phyloP scores from a whole-genome alignment of 2,113 vertebrate species.

The Phalacrocorax carbo region DNA sequence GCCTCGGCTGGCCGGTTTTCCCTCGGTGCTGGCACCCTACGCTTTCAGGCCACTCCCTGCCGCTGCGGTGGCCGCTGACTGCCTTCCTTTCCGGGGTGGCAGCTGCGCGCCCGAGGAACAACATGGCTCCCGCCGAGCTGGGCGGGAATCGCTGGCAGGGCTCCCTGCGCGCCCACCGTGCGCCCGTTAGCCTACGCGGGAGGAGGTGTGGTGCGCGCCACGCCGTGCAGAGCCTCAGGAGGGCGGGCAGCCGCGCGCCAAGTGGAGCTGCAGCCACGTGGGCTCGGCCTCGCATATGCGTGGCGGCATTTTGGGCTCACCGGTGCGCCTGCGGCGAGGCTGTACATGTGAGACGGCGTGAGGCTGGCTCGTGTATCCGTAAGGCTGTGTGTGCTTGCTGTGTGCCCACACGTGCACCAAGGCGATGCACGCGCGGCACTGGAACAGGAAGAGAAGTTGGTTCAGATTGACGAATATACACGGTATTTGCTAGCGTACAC shows the following conservation, averaged over 20 bases:
- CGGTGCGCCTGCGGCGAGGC: accelerated
- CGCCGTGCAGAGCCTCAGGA: accelerated
- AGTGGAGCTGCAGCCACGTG: neutral
- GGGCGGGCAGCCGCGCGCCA: neutral
- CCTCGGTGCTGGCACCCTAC: neutral
- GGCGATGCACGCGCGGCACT: accelerated
- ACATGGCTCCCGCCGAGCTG: neutral
- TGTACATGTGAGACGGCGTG: accelerated
- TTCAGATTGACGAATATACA: neutral
- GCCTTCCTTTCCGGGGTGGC: no score
- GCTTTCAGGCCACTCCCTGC: neutral
- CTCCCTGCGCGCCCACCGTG: accelerated
- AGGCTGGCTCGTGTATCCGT: accelerated
- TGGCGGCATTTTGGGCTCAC: accelerated
- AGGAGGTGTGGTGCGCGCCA: neutral
- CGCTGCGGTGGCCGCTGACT: accelerated
- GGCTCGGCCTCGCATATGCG: accelerated
- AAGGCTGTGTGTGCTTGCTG: neutral
- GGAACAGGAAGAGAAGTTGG: neutral
- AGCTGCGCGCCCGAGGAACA: neutral
- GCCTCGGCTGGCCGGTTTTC: neutral
- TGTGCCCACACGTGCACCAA: accelerated
- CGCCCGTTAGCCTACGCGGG: accelerated
- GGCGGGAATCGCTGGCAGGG: neutral
- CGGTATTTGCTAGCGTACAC: neutral